phyloP scores from a whole-genome alignment of 2,888 invertebrate genomes.

The Xanthia icteritia region DNA sequence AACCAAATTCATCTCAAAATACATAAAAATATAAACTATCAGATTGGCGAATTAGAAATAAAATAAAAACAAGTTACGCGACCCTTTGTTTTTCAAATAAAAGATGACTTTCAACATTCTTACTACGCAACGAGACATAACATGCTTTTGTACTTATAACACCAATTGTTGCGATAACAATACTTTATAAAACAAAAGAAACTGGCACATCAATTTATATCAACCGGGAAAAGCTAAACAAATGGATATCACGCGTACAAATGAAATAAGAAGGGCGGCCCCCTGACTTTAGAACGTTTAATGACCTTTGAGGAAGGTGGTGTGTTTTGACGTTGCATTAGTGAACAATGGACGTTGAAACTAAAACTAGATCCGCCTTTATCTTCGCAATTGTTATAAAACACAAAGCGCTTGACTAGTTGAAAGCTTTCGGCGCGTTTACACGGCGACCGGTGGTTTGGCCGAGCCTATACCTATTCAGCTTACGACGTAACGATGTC shows the following conservation, averaged over 20 bases:
- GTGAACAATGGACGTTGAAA: constrained; percentile 82
- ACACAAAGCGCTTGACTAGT: constrained; percentile 80
- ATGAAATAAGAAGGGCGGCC: constrained; percentile 76
- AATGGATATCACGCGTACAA: constrained; percentile 69
- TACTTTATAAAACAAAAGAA: constrained; percentile 74
- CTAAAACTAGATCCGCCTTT: constrained; percentile 82
- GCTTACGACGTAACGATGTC: constrained; percentile 52
- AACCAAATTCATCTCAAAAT: constrained; percentile 6
- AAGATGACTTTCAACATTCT: constrained; percentile 51
- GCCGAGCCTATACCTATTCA: constrained; percentile 45
- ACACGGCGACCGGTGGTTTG: constrained; percentile 57
- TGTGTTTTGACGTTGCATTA: constrained; percentile 84
- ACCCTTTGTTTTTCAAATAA: constrained; percentile 32
- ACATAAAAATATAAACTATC: constrained; percentile 8
- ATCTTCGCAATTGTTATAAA: constrained; percentile 84
- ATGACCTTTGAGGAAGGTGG: constrained; percentile 79
- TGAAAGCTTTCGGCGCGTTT: constrained; percentile 80
- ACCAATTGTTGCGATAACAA: constrained; percentile 65
- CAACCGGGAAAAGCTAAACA: constrained; percentile 69
- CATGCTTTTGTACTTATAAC: constrained; percentile 54
- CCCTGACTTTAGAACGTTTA: constrained; percentile 79
- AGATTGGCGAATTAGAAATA: background rate
- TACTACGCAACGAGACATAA: constrained; percentile 48
- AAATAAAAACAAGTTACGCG: constrained; percentile 4
- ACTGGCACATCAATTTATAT: constrained; percentile 69